phyloP scores from a whole-genome alignment of 2,797 vertebrate species.

The Corythornis leucogaster region DNA sequence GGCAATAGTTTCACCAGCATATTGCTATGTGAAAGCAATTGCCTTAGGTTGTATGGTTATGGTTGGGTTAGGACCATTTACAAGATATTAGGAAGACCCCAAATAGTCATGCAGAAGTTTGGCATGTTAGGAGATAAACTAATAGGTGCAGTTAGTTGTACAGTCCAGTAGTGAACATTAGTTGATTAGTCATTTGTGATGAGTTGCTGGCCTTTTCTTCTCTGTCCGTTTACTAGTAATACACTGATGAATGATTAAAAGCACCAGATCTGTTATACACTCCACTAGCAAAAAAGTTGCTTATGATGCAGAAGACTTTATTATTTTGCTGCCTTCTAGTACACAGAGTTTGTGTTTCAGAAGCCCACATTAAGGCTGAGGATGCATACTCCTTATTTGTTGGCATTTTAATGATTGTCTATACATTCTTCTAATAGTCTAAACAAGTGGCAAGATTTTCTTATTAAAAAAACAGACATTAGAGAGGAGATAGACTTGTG shows the following conservation, averaged over 20 bases:
- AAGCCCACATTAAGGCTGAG: neutral
- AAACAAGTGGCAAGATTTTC: neutral
- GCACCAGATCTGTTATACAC: neutral
- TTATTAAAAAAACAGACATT: neutral
- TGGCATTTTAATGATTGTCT: neutral
- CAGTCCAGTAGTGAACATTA: neutral
- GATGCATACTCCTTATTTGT: neutral
- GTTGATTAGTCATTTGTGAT: neutral
- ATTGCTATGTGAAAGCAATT: neutral
- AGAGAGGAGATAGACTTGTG: neutral
- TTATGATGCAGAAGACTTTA: neutral
- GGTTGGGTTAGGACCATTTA: neutral
- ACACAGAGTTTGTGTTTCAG: neutral
- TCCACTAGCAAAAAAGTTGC: neutral
- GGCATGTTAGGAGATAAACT: neutral
- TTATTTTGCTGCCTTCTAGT: neutral
- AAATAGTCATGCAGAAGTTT: neutral
- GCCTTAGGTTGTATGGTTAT: neutral
- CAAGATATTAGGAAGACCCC: neutral
- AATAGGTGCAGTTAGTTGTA: no score
- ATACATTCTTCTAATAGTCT: neutral
- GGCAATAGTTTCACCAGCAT: neutral
- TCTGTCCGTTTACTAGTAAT: neutral
- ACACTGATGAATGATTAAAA: neutral
- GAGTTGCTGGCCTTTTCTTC: neutral